Percentiles rank a stretch among this genome's conserved stretches.
These are phyloP conservation scores for Kradibia gibbosae DNA, from an alignment of 1,140 invertebrate genomes.

Conservation along the genomic window DNA sequence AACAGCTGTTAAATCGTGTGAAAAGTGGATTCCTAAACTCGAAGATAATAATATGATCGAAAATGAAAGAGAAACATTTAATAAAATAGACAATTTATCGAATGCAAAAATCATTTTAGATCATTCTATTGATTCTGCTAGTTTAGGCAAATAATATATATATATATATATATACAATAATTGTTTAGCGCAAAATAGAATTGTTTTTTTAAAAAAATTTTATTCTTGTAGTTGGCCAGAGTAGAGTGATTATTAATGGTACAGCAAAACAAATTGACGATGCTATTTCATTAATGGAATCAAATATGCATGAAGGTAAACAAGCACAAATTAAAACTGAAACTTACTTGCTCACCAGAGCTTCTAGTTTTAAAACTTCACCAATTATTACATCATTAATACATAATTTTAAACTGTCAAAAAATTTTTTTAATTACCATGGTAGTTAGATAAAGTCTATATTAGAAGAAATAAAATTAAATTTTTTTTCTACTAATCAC, in stretches of 20 bases:
- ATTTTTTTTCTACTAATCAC: slow-evolving; percentile 62
- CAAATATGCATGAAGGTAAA: slow-evolving; percentile 75
- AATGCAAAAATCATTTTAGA: slow-evolving; percentile 77
- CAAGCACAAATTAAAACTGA: slow-evolving; percentile 68
- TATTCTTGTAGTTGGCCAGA: slow-evolving; percentile 63
- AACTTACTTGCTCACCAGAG: slow-evolving; percentile 65
- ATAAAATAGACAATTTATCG: slow-evolving; percentile 78
- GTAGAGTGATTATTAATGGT: slow-evolving; percentile 75
- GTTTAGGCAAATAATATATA: slow-evolving; percentile 51
- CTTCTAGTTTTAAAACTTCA: slow-evolving; percentile 68
- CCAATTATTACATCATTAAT: not conserved
- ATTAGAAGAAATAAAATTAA: not conserved
- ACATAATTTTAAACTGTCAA: not conserved
- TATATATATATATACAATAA: slow-evolving; percentile 11
- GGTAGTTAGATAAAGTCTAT: slow-evolving; percentile 18
- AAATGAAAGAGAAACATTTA: slow-evolving; percentile 79
- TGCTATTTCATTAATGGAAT: slow-evolving; percentile 76
- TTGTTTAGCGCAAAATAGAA: not conserved
- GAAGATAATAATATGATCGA: slow-evolving; percentile 81
- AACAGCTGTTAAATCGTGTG: slow-evolving; percentile 77
- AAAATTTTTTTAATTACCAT: slow-evolving; percentile 39
- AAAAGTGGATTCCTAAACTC: slow-evolving; percentile 78
- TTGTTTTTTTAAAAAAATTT: slow-evolving; percentile 36
- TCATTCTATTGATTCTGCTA: not conserved
- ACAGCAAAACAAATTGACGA: slow-evolving; percentile 75